Base-by-base conservation (phyloP, 1,140 invertebrate species). In the Onthophagus taurus region DNA sequence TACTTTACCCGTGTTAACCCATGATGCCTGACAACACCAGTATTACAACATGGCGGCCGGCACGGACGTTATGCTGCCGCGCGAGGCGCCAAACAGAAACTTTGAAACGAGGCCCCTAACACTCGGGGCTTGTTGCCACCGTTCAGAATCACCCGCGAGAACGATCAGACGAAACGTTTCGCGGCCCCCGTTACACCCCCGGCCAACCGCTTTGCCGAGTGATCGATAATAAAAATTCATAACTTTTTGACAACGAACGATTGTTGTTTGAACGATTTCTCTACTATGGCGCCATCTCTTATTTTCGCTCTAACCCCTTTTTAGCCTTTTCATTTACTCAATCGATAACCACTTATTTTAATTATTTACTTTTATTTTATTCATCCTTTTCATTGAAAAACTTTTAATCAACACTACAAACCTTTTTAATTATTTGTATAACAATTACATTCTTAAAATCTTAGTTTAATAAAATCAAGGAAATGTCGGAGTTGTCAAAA, bases 31-130 rank as follows among this genome's bases (percentile, higher is more conserved):
- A 59, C 57, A 53, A 54, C 44, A 61, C 51, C 31, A n/a, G n/a
- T 51, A 53, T 52, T 56, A 60, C 59, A 65, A 65, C 60, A 65
- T 65, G 63, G 63, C 63, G 59, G 60, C 61, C 63, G 60, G 60
- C 55, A 49, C 45, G 44, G 43, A 53, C 54, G 54, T 63, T 60
- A 61, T 57, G 56, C 44, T 51, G 49, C 54, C 47, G 58, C 58
- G 58, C 54, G 53, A 62, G 57, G 51, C 43, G 43, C 50, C 38
- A 48, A 44, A 51, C 49, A 52, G 50, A 41, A 41, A 16, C 21
- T 48, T 48, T 48, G 33, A 35, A 36, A n/a, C 5, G 19, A 24
- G 42, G 30, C 23, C 19, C 21, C 18, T 11, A 14, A 41, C 23
- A 12, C 24, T 41, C 21, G 13, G 17, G 24, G 12, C 9, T 16